Evolutionary conservation across 2,888 invertebrate species (phyloP), one percentile per base, ranked within the genome.

Genomic region (Bellardia bayeri): DNA sequence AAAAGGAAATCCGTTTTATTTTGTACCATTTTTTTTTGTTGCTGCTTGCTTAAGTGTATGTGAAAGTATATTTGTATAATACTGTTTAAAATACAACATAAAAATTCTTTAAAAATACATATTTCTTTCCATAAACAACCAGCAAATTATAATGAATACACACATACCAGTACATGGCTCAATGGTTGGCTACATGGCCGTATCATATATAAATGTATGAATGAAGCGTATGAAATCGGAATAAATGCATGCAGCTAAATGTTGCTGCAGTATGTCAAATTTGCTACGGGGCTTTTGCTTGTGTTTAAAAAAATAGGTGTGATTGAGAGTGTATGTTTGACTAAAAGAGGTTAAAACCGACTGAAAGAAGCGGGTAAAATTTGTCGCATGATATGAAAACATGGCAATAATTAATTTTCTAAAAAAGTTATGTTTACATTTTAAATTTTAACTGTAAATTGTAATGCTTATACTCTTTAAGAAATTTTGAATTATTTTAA

Each of bases 1-100:
- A 84, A 83, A 82, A 78, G 88, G 88, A 88, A 85, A 88, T 88
- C 88, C 89, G 87, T 86, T 88, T 88, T 86, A 85, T 87, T 82
- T 86, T 54, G 56, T 56, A 66, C 56, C 58, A 72, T 81, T 84
- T 84, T 75, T 64, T 51, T 14, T 37, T 37, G 23, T 37, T 37
- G 23, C 66, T 42, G 5, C 30, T 45, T 72, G 16, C 51, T 75
- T 64, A 13, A 49, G 33, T 51, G 51, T 16, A 37, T 37, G 51
- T 30, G 49, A 0, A 33, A 4, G 3, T 37, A 49, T 37, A 30
- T n/a, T 14, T 9, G 16, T 58, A 40, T 23, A 54, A 81, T 51
- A 71, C 51, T 51, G 11, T n/a, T 63, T 51, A 1, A 71, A 63
- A 80, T 61, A 37, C 37, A 13, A 45, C 54, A 63, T 51, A 63